Base-by-base conservation (phyloP, 2,888 invertebrate species). In the Mechanitis mazaeus region DNA sequence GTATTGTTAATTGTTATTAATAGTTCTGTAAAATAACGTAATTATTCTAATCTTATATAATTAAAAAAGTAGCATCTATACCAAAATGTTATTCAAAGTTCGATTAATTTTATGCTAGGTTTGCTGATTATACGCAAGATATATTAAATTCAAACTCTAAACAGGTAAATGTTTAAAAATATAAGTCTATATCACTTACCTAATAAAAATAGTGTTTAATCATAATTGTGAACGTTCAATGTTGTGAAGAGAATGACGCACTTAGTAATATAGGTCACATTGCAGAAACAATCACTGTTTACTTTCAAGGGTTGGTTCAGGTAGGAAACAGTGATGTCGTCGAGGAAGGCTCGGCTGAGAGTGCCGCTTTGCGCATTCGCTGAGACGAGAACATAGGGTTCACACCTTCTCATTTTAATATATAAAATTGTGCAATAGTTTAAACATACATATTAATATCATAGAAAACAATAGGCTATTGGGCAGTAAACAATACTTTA, bases 331-430 rank as follows among this genome's bases (percentile, higher is more conserved):
- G 61, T 62, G 58, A 61, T 65, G 68, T 62, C 65, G 75, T 69
- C 73, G 71, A 73, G 77, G 79, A 75, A 79, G 76, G 85, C 78
- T 77, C 72, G 75, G 68, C 70, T 73, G 75, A 79, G 80, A 87
- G 79, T 85, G 89, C 85, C 83, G 79, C 72, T 78, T 72, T 78
- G 84, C 88, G 88, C 85, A 86, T 72, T 79, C 75, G 76, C 75
- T 71, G 71, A 75, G 75, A 72, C 72, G 65, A 71, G 70, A 68
- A 58, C 35, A 54, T 79, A 88, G 87, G 87, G 88, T 68, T 87
- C 78, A 56, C 79, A 67, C 59, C 69, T 67, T 61, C 38, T 66
- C 45, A 3, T 56, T 56, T 12, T 9, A 50, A 31, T 35, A 54
- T 62, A 55, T 2, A 50, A 45, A 35, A 55, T 42, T 56, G 31